Evolutionary conservation across 37 sponge, comb jelly and placozoan genomes (phyloP).

Genomic region (Cliona cf. orientalis): DNA sequence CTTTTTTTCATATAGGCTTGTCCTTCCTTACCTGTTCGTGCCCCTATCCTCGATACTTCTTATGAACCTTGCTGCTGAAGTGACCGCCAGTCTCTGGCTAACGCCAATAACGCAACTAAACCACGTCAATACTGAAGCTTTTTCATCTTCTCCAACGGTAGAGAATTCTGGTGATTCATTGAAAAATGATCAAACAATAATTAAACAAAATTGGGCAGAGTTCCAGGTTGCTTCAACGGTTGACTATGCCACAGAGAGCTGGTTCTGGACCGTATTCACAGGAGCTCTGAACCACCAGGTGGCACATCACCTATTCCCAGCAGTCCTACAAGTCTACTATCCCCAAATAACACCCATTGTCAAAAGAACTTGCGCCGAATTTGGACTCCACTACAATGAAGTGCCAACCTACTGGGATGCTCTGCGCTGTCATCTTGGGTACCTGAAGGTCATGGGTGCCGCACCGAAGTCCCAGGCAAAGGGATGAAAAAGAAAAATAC

Average conservation of each 20-base stretch:
- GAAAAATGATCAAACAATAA: too few species aligned
- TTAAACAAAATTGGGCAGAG: too few species aligned
- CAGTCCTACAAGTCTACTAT: slow-evolving; percentile 13
- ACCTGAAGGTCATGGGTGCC: slow-evolving; percentile 41
- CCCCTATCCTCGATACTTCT: neutral
- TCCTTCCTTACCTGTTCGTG: slow-evolving; percentile 18
- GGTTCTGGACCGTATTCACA: slow-evolving; percentile 16
- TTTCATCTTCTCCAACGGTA: neutral
- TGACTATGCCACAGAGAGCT: slow-evolving; percentile 46
- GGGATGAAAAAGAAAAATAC: too few species aligned
- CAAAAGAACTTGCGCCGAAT: slow-evolving; percentile 26
- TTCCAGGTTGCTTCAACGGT: slow-evolving; percentile 38
- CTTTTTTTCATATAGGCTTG: slow-evolving; percentile 12
- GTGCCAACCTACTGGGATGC: slow-evolving; percentile 3
- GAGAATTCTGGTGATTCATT: too few species aligned
- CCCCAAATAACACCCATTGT: slow-evolving; percentile 33
- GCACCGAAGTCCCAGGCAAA: too few species aligned
- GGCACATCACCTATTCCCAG: slow-evolving; percentile 39
- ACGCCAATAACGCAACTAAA: slow-evolving; percentile 33
- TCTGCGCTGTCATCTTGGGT: slow-evolving; percentile 6
- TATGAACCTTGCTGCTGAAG: slow-evolving; percentile 21
- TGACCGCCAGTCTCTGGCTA: slow-evolving; percentile 18
- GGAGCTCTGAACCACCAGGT: slow-evolving; percentile 46
- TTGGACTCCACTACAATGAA: slow-evolving; percentile 31
- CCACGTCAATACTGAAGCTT: slow-evolving; percentile 8